Evolutionary conservation across 2,113 vertebrate species (phyloP).

Genomic region (Protomyctophum bolini): DNA sequence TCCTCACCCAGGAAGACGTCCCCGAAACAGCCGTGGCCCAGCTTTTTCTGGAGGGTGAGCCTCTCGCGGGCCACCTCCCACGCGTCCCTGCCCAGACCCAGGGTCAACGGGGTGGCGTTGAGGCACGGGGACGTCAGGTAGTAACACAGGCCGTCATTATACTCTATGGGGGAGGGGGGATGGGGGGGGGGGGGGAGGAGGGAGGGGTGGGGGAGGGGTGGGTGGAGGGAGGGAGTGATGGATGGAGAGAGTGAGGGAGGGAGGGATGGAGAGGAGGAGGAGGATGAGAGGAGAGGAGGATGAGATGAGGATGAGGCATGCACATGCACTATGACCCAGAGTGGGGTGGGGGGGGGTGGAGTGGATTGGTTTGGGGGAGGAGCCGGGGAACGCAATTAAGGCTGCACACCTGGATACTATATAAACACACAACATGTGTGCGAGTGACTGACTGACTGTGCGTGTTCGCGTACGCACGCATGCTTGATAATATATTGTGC

Average conservation of each 20-base stretch:
- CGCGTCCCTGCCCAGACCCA: slow-evolving; percentile 92
- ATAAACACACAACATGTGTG: neutral
- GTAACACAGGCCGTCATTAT: slow-evolving; percentile 91
- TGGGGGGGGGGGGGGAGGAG: neutral
- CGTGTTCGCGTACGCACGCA: neutral
- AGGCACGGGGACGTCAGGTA: slow-evolving; percentile 86
- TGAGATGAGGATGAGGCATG: slow-evolving; percentile 78
- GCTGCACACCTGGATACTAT: slow-evolving; percentile 58
- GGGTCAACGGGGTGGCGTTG: slow-evolving; percentile 87
- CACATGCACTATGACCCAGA: slow-evolving; percentile 62
- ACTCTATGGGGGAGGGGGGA: slow-evolving; percentile 70
- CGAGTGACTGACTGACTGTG: no score
- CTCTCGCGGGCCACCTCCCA: slow-evolving; percentile 90
- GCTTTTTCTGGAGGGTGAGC: slow-evolving; percentile 82
- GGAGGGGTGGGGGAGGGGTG: slow-evolving; percentile 19
- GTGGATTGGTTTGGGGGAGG: no score
- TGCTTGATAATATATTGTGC: no score
- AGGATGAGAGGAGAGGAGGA: slow-evolving; percentile 29
- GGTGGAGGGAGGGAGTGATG: neutral
- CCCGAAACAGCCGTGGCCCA: slow-evolving; percentile 97
- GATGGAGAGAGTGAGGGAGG: slow-evolving; percentile 26
- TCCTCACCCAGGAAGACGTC: slow-evolving; percentile 96
- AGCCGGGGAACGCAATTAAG: slow-evolving; percentile 20
- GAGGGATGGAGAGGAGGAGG: slow-evolving; percentile 20
- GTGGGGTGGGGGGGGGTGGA: slow-evolving; percentile 16